Percentiles rank a stretch among this genome's conserved stretches.
These are phyloP conservation scores for Amphipoea oculea DNA, from an alignment of 2,888 invertebrate species.

Conservation along the genomic window DNA sequence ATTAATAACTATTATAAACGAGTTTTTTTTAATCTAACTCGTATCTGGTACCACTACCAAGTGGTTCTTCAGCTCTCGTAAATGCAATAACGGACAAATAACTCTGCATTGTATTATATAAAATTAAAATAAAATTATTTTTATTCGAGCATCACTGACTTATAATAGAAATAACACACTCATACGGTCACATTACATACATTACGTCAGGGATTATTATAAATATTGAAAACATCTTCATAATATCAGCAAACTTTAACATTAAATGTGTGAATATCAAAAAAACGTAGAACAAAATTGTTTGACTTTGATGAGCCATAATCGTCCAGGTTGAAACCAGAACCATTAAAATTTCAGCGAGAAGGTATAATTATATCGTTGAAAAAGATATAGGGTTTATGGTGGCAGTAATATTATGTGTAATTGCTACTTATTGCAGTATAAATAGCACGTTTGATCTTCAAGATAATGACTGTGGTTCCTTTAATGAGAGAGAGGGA, in stretches of 20 bases:
- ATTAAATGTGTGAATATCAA: constrained; percentile 1
- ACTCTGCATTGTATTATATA: background rate
- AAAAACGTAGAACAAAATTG: constrained; percentile 8
- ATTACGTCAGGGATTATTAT: background rate
- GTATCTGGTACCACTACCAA: too few relatives aligned
- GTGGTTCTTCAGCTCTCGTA: background rate
- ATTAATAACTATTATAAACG: too few relatives aligned
- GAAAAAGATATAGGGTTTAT: constrained; percentile 26
- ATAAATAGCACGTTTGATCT: constrained; percentile 17
- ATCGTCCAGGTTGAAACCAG: constrained; percentile 35
- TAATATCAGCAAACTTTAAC: background rate
- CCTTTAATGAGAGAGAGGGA: background rate
- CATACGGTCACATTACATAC: too few relatives aligned
- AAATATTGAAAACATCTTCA: background rate
- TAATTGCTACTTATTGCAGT: constrained; percentile 31
- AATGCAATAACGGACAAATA: background rate
- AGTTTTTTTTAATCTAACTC: too few relatives aligned
- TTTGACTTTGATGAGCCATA: constrained; percentile 18
- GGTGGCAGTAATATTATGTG: constrained; percentile 17
- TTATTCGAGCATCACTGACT: too few relatives aligned
- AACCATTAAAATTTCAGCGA: constrained; percentile 37
- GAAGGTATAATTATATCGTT: constrained; percentile 31
- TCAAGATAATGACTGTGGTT: background rate
- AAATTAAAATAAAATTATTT: too few relatives aligned
- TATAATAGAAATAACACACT: too few relatives aligned